Evolutionary conservation across 2,113 vertebrate species (phyloP).

Genomic region (Pachypanchax playfairii): DNA sequence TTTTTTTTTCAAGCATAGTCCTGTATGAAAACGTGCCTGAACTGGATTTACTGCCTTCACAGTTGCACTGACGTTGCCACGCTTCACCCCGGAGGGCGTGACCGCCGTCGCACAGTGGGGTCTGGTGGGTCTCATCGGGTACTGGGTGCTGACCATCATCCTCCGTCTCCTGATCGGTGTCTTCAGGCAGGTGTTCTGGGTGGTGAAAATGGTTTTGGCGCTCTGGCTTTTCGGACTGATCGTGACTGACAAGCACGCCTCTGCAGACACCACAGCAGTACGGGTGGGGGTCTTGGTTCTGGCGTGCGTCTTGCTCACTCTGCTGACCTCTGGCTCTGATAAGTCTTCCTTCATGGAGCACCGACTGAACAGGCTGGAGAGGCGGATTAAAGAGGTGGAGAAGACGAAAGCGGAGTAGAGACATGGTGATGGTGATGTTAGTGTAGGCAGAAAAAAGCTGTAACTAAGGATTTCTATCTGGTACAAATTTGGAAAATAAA

Average conservation of each 20-base stretch:
- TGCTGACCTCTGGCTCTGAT: constrained; percentile 55
- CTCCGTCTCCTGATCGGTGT: constrained; percentile 67
- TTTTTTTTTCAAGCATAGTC: background rate
- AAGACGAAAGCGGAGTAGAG: constrained; percentile 62
- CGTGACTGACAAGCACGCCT: constrained; percentile 61
- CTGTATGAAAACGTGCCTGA: background rate
- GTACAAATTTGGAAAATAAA: constrained; percentile 64
- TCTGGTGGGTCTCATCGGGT: constrained; percentile 74
- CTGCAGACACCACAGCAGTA: constrained; percentile 59
- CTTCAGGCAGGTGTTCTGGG: constrained; percentile 75
- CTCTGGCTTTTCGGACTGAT: constrained; percentile 78
- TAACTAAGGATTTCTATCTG: constrained; percentile 39
- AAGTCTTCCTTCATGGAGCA: constrained; percentile 54
- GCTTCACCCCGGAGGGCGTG: constrained; percentile 79
- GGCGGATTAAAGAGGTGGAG: constrained; percentile 70
- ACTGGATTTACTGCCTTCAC: constrained; percentile 21
- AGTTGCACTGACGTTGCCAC: constrained; percentile 70
- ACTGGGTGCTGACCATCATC: constrained; percentile 73
- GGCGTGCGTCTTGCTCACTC: constrained; percentile 60
- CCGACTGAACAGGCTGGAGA: constrained; percentile 71
- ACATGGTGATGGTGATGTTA: constrained; percentile 29
- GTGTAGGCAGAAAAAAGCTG: constrained; percentile 17
- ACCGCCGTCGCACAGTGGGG: constrained; percentile 76
- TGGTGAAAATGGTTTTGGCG: constrained; percentile 68
- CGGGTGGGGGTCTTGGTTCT: constrained; percentile 74